Percentiles rank a stretch among this genome's conserved stretches.
These are phyloP conservation scores for Nesogale talazaci DNA, from an alignment of 2,113 vertebrate genomes.

Conservation along the genomic window DNA sequence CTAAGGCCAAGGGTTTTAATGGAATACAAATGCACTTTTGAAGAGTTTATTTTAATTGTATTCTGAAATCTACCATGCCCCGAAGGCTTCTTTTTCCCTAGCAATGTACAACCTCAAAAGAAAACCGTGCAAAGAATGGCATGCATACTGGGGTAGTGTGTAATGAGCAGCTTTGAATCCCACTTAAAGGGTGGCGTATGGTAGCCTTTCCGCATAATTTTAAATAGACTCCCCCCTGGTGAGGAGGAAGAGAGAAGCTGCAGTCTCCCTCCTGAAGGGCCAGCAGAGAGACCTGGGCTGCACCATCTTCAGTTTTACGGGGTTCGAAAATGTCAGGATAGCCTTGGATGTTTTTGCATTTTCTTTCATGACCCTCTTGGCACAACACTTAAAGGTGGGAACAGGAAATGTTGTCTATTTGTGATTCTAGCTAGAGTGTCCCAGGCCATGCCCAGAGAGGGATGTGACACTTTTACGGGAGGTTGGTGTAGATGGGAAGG, in stretches of 20 bases:
- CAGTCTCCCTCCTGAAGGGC: neutral
- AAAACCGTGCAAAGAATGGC: constrained; percentile 76
- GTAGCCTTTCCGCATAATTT: constrained; percentile 40
- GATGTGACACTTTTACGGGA: too few species aligned
- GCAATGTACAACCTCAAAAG: constrained; percentile 74
- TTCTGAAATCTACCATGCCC: constrained; percentile 83
- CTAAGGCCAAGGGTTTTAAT: constrained; percentile 84
- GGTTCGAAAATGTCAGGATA: neutral
- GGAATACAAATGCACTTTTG: constrained; percentile 84
- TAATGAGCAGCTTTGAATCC: constrained; percentile 71
- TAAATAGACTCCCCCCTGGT: constrained; percentile 4
- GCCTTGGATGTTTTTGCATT: constrained; percentile 45
- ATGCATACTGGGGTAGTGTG: constrained; percentile 41
- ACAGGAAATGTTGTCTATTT: neutral
- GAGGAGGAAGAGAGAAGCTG: constrained; percentile 6
- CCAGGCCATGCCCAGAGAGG: neutral
- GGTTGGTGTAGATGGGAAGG: fast-evolving
- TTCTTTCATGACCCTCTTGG: constrained; percentile 37
- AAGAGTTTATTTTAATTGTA: constrained; percentile 87
- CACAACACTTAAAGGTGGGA: neutral
- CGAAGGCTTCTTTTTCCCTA: constrained; percentile 72
- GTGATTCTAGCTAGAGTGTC: neutral
- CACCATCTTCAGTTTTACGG: neutral
- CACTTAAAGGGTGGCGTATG: neutral
- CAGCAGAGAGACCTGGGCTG: neutral